These are phyloP conservation scores for Arenaria interpres DNA, from an alignment of 2,113 vertebrate species.

Conservation along the genomic window DNA sequence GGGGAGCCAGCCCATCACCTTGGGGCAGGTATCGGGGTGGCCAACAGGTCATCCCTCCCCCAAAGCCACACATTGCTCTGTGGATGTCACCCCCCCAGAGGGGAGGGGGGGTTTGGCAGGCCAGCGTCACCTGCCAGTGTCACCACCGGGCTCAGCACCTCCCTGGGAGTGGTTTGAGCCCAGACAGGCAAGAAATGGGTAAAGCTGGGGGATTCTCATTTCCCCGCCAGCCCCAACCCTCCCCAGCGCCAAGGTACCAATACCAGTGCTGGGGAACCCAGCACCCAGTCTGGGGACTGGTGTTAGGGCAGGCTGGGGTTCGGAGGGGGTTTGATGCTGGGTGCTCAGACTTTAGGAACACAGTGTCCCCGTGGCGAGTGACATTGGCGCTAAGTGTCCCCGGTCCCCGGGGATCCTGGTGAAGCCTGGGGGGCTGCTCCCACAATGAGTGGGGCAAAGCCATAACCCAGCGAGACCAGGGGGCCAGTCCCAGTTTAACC, in stretches of 20 bases:
- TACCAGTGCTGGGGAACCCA: not conserved
- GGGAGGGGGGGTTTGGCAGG: no score
- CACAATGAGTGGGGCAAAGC: not conserved
- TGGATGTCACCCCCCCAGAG: not conserved
- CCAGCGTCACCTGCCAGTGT: not conserved
- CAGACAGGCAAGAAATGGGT: not conserved
- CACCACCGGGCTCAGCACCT: not conserved
- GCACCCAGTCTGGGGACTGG: not conserved
- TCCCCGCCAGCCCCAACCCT: not conserved
- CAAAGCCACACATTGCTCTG: not conserved
- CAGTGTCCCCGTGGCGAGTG: not conserved
- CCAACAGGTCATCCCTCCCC: not conserved
- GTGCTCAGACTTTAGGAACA: not conserved
- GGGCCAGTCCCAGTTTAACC: not conserved
- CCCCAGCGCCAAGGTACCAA: not conserved
- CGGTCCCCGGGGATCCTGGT: accelerated
- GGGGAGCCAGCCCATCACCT: not conserved
- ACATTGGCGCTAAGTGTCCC: not conserved
- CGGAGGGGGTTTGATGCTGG: not conserved
- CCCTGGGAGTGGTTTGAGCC: not conserved
- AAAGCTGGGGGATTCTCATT: not conserved
- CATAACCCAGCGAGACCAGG: not conserved
- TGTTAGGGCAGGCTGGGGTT: not conserved
- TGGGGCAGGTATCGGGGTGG: not conserved
- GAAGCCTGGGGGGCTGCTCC: not conserved